Conservation (phyloP, 2,113 vertebrate genomes). For the Alligator mississippiensis region DNA sequence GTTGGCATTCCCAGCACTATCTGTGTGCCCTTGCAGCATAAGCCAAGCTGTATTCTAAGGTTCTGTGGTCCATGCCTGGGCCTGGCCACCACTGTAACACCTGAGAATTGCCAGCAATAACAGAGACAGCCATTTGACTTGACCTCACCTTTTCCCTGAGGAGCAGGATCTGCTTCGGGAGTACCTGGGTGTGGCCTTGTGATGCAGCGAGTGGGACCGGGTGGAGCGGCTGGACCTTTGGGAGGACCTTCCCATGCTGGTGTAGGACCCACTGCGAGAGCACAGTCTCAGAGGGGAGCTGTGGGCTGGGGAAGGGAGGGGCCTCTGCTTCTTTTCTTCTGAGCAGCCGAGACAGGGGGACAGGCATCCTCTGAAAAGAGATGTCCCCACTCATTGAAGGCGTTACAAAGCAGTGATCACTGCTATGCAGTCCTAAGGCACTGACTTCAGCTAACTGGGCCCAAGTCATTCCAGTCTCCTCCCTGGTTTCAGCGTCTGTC, state of each 20-base stretch:
- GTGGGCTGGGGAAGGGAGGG: slow-evolving; percentile 52
- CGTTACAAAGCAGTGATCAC: not conserved
- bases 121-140: rapidly evolving
- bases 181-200: slow-evolving; percentile 79
- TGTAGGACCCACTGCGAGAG: slow-evolving; percentile 75
- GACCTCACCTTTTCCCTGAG: slow-evolving; percentile 83
- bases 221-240: slow-evolving; percentile 80
- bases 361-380: slow-evolving; percentile 76
- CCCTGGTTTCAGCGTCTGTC: not conserved
- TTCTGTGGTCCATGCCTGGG: not conserved
- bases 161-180: slow-evolving; percentile 87
- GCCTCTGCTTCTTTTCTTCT: slow-evolving; percentile 69
- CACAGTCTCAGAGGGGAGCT: slow-evolving; percentile 67
- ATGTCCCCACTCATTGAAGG: slow-evolving; percentile 12
- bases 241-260: slow-evolving; percentile 78
- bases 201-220: slow-evolving; percentile 71
- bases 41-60: not conserved
- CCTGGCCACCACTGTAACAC: not conserved
- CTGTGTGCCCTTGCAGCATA: not conserved
- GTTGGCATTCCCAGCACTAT: not conserved
- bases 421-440: not conserved
- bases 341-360: slow-evolving; percentile 76
- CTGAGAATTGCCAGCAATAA: not conserved
- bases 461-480: not conserved
- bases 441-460: not conserved